Conservation (phyloP, 2,113 vertebrate species). For the Atrichornis clamosus region DNA sequence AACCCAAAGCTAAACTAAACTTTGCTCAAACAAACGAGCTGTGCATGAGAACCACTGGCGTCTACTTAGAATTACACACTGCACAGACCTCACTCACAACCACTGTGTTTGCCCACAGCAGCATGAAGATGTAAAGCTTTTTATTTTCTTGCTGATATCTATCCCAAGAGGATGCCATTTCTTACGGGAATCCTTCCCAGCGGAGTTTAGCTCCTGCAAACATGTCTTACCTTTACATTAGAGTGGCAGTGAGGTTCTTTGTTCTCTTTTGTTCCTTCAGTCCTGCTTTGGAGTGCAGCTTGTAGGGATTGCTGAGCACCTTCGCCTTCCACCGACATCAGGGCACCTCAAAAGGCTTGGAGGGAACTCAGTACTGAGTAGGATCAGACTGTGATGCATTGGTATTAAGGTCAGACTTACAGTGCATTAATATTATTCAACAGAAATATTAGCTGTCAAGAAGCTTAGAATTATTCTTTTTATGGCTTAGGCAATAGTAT, state of each 20-base stretch:
- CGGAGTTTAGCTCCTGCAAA: background rate
- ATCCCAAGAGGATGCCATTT: background rate
- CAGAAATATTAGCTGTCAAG: conserved; percentile 57
- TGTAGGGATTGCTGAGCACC: background rate
- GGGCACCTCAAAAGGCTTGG: background rate
- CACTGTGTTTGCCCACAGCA: background rate
- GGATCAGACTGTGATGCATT: background rate
- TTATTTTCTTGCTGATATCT: background rate
- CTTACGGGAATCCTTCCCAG: background rate
- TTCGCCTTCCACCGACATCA: rapidly evolving
- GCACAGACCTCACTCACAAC: background rate
- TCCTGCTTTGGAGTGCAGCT: background rate
- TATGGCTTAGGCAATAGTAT: conserved; percentile 28
- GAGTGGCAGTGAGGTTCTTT: background rate
- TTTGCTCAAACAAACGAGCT: background rate
- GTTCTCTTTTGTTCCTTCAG: background rate
- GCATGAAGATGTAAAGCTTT: background rate
- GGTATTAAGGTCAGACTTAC: conserved; percentile 20
- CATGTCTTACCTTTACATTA: background rate
- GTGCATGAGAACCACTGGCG: background rate
- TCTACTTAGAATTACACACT: background rate
- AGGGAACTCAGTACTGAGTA: background rate
- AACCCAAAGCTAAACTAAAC: background rate
- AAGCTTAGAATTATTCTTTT: conserved; percentile 42
- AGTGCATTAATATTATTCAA: background rate